These are phyloP conservation scores for Lepidurus apus DNA, from an alignment of 1,140 invertebrate species.

Conservation along the genomic window DNA sequence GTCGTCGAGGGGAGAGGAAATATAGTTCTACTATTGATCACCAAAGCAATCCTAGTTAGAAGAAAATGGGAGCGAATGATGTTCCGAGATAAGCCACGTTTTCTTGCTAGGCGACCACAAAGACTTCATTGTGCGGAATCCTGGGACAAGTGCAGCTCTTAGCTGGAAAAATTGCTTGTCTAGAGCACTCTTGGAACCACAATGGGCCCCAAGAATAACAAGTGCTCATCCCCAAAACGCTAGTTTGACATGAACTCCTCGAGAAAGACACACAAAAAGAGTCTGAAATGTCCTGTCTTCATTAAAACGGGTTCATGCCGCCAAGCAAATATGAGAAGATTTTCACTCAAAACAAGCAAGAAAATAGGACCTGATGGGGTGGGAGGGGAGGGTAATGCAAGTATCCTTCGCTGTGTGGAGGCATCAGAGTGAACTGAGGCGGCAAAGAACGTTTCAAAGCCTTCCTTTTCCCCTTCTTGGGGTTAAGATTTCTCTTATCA, in stretches of 20 bases:
- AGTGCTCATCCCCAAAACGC: slow-evolving; percentile 16
- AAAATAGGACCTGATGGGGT: slow-evolving; percentile 1
- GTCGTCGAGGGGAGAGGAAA: background rate
- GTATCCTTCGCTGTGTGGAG: background rate
- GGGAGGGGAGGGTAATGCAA: background rate
- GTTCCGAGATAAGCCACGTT: background rate
- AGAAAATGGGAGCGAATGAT: slow-evolving; percentile 6
- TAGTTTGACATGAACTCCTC: slow-evolving; percentile 21
- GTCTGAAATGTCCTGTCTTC: background rate
- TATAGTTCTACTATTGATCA: background rate
- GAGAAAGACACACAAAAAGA: background rate
- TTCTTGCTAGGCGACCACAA: slow-evolving; percentile 4
- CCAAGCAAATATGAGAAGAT: background rate
- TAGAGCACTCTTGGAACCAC: background rate
- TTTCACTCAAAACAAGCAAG: background rate
- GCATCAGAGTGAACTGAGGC: slow-evolving; percentile 17
- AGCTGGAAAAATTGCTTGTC: slow-evolving; percentile 7
- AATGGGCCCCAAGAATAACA: background rate
- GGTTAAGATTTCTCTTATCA: slow-evolving; percentile 22
- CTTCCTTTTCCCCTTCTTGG: background rate
- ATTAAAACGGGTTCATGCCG: slow-evolving; percentile 9
- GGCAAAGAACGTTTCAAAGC: background rate
- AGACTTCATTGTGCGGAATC: background rate
- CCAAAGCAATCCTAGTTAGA: background rate
- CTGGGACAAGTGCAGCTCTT: background rate